These are phyloP conservation scores for Polyergus mexicanus DNA, from an alignment of 1,140 invertebrate species.

Conservation along the genomic window DNA sequence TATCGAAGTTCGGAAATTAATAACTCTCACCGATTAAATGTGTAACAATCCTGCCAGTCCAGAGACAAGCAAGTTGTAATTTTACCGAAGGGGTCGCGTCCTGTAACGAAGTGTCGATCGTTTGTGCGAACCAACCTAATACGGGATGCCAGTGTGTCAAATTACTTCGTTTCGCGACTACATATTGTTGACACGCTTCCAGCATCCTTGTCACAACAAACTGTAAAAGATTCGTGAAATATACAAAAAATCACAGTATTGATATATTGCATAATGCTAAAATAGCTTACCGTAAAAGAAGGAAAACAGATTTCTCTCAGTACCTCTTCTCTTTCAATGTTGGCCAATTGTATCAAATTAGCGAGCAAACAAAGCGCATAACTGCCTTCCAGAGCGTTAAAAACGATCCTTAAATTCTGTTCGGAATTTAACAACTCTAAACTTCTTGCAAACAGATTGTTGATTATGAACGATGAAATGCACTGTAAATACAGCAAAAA, in stretches of 20 bases:
- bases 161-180: constrained; percentile 94
- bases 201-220: constrained; percentile 93
- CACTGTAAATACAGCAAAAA: constrained; percentile 87
- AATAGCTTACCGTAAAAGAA: constrained; percentile 89
- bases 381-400: constrained; percentile 95
- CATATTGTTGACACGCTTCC: constrained; percentile 94
- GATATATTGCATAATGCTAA: not conserved
- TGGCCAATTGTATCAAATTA: constrained; percentile 92
- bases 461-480: constrained; percentile 88
- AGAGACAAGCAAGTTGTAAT: constrained; percentile 94
- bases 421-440: constrained; percentile 92
- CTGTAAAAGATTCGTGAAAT: constrained; percentile 84
- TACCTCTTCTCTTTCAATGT: constrained; percentile 90
- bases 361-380: constrained; percentile 95
- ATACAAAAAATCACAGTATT: not conserved
- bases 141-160: constrained; percentile 99
- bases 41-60: constrained; percentile 91
- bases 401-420: constrained; percentile 94
- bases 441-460: constrained; percentile 91
- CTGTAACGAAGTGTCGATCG: constrained; percentile 93
- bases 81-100: constrained; percentile 94
- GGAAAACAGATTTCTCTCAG: constrained; percentile 89
- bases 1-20: not conserved
- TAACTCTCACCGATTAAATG: constrained; percentile 82
- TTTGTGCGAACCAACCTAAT: constrained; percentile 98